Percentiles rank a stretch among this genome's conserved stretches.
phyloP scores from a whole-genome alignment of 1,140 invertebrate species.

The Thaumatotibia leucotreta region DNA sequence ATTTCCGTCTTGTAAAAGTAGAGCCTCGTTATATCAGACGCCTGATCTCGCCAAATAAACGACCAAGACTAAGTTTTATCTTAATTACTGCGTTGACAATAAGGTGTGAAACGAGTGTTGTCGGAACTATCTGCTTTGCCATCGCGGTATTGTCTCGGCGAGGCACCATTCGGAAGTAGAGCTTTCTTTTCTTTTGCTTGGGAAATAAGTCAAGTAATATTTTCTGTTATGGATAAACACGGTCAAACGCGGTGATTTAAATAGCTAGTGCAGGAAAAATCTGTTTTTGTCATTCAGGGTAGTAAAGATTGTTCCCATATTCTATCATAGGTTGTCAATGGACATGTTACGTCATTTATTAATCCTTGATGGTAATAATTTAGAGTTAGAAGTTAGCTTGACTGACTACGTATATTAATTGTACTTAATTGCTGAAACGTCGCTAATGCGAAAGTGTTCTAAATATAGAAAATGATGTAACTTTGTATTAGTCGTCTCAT shows the following conservation, averaged over 20 bases:
- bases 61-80: constrained; percentile 2
- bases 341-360: no score
- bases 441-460: neutral
- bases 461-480: constrained; percentile 23
- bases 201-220: constrained; percentile 45
- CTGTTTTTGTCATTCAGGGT: no score
- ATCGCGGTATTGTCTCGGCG: constrained; percentile 42
- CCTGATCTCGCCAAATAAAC: constrained; percentile 7
- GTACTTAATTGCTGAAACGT: neutral
- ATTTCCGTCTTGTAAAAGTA: constrained; percentile 5
- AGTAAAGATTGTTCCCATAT: no score
- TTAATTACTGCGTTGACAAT: constrained; percentile 14
- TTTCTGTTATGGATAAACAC: constrained; percentile 20
- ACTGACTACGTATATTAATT: no score
- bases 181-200: constrained; percentile 60
- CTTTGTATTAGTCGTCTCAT: constrained; percentile 28
- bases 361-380: no score
- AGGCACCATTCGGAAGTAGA: constrained; percentile 51
- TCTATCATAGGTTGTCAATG: no score
- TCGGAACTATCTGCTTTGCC: constrained; percentile 26
- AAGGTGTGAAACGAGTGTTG: constrained; percentile 25
- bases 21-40: neutral
- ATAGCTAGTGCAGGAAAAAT: no score
- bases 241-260: constrained; percentile 16
- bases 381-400: no score